Evolutionary conservation across 2,113 vertebrate genomes (phyloP).

Genomic region (Alces alces): DNA sequence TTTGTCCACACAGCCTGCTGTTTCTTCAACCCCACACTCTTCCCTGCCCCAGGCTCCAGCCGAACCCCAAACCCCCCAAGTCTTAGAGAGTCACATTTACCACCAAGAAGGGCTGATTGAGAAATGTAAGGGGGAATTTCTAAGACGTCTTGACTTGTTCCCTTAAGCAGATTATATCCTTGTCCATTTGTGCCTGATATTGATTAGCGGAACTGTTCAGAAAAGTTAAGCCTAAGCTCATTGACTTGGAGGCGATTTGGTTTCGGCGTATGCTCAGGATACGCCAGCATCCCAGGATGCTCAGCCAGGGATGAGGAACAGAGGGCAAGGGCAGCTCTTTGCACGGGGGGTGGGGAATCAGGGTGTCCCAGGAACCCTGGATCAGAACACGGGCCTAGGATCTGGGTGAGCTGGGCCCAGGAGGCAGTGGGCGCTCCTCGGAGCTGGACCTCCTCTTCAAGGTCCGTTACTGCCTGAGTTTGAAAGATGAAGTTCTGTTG

Average conservation of each 20-base stretch:
- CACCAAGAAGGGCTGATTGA: background rate
- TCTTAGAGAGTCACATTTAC: accelerated
- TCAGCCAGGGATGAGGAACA: background rate
- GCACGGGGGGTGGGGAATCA: accelerated
- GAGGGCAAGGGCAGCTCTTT: accelerated
- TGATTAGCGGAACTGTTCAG: background rate
- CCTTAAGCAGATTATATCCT: background rate
- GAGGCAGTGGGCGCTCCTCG: accelerated
- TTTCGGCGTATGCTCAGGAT: accelerated
- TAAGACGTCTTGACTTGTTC: background rate
- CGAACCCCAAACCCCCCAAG: accelerated
- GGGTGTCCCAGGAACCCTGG: background rate
- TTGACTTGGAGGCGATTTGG: too few relatives aligned
- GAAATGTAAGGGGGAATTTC: accelerated
- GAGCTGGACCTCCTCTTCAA: accelerated
- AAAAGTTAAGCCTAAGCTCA: background rate
- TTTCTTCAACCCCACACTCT: background rate
- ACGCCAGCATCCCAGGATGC: too few relatives aligned
- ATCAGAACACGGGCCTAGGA: accelerated
- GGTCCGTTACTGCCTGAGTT: background rate
- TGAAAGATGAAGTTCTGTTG: background rate
- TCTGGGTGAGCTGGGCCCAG: background rate
- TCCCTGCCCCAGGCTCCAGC: background rate
- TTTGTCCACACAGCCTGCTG: background rate
- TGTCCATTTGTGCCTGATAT: too few relatives aligned